phyloP scores from a whole-genome alignment of 2,888 invertebrate genomes.

The Cryptophagus acutangulus region DNA sequence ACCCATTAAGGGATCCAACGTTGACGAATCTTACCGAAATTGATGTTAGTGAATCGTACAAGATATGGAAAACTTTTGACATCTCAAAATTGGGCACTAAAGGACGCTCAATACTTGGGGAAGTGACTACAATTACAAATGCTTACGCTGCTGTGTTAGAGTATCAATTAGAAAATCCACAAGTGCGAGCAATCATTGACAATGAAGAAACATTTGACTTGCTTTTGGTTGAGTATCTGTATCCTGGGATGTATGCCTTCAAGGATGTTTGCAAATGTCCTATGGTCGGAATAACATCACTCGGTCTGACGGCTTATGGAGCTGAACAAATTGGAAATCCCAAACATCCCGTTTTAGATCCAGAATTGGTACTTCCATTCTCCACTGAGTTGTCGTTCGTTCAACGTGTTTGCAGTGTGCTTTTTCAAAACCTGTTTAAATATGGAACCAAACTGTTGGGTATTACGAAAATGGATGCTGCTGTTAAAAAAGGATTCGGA shows the following conservation, averaged over 20 bases:
- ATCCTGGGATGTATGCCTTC: conserved; percentile 34
- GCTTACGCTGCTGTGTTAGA: conserved; percentile 17
- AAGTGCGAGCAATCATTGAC: conserved; percentile 34
- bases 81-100: conserved; percentile 14
- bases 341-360: conserved; percentile 39
- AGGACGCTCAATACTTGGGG: conserved; percentile 18
- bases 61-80: conserved; percentile 17
- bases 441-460: conserved; percentile 7
- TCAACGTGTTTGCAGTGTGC: conserved; percentile 31
- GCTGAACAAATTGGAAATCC: conserved; percentile 37
- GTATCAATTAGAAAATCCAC: conserved; percentile 26
- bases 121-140: conserved; percentile 17
- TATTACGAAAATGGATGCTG: conserved; percentile 19
- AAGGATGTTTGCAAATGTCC: conserved; percentile 40
- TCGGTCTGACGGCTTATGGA: conserved; percentile 28
- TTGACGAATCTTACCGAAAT: conserved; percentile 46
- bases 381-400: conserved; percentile 31
- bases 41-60: conserved; percentile 40
- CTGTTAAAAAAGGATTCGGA: conserved; percentile 28
- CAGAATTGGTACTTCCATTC: conserved; percentile 34
- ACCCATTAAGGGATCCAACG: conserved; percentile 43
- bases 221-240: conserved; percentile 36
- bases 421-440: conserved; percentile 20
- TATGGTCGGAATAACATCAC: conserved; percentile 38
- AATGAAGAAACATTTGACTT: conserved; percentile 35